Conservation (phyloP, 2,888 invertebrate species). For the Cryptocheilus praepositus region DNA sequence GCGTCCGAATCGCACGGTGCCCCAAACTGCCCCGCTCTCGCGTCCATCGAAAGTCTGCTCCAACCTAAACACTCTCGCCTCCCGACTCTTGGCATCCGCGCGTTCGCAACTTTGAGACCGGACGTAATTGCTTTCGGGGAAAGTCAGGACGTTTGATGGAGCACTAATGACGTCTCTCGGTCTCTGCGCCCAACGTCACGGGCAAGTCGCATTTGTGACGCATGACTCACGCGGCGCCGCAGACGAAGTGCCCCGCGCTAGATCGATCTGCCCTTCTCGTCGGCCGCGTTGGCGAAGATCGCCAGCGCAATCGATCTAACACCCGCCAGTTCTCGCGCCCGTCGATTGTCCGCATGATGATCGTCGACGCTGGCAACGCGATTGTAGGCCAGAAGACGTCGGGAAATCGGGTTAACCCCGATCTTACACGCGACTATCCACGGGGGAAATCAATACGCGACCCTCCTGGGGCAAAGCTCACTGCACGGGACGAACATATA, state of each 20-base stretch:
- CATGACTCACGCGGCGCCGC: constrained; percentile 29
- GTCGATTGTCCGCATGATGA: background rate
- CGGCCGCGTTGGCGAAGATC: background rate
- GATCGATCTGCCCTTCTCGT: constrained; percentile 35
- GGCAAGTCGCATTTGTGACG: constrained; percentile 12
- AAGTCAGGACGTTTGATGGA: background rate
- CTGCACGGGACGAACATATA: constrained; percentile 13
- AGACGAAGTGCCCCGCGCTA: background rate
- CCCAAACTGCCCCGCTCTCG: no score
- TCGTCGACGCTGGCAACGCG: background rate
- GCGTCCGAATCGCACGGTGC: no score
- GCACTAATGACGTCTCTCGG: constrained; percentile 9
- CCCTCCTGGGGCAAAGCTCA: constrained; percentile 41
- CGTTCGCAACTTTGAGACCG: no score
- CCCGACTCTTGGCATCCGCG: no score
- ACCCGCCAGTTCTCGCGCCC: constrained; percentile 8
- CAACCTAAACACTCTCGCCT: no score
- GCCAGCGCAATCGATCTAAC: background rate
- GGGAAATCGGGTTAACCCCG: constrained; percentile 65
- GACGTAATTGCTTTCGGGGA: no score
- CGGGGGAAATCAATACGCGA: constrained; percentile 71
- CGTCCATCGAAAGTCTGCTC: no score
- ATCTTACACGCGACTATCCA: constrained; percentile 60
- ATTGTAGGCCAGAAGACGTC: constrained; percentile 24
- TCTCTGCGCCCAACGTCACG: constrained; percentile 2